Base-by-base conservation (phyloP, 1,140 invertebrate species). In the Cepaea nemoralis region DNA sequence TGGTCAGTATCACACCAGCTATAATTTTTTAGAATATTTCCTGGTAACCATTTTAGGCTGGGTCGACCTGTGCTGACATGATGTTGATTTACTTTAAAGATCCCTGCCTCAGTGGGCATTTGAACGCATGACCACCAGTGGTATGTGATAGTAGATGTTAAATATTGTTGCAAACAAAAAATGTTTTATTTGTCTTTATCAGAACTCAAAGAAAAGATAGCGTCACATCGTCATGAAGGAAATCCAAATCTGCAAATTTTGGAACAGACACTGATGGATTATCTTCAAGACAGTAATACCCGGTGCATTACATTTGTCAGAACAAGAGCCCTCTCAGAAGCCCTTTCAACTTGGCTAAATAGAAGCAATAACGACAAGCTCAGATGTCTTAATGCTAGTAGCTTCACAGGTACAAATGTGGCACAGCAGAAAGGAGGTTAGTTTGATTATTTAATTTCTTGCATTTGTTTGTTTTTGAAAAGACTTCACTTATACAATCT, bases 271-370 rank as follows among this genome's bases (percentile, higher is more conserved):
- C 27, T 85, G 37, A 66, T 19, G 22, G 35, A 81, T n/a, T 33
- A 81, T 37, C 42, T 82, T 12, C 63, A 85, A 74, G 48, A 48
- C 8, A 31, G 33, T n/a, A 67, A 78, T 19, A 79, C 82, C 3
- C 42, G 75, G 45, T 75, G 69, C n/a, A 85, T 85, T 35, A 79
- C 84, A 10, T 85, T 85, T 83, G 84, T 85, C 16, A 74, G 74
- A 6, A 85, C 84, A 24, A 50, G 82, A n/a, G 81, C 79, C 8
- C 80, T 81, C 1, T 73, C 80, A 35, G 50, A 79, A 14, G 84
- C 84, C 66, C 45, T 85, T 19, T 50, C 69, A 37, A 71, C 71
- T 27, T 85, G 84, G 84, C 35, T 85, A 8, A 84, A 80, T n/a
- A 59, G 42, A 40, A 35, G 35, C 35, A 59, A 78, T 1, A 50